Conservation (phyloP, 2,888 invertebrate species). For the Lasius fuliginosus region DNA sequence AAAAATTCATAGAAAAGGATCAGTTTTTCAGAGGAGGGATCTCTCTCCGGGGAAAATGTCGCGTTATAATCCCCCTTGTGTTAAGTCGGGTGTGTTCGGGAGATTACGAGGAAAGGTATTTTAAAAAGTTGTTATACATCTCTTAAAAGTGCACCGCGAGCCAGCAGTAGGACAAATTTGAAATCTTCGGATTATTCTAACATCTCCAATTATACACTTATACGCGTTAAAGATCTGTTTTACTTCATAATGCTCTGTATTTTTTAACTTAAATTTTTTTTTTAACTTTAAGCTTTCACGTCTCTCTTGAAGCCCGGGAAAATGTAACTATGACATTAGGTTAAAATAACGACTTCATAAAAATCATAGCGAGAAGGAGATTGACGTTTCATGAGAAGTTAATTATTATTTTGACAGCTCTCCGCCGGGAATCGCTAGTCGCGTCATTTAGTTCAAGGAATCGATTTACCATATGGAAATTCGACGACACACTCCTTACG, state of each 20-base stretch:
- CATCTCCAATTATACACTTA: background rate
- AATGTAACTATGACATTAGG: background rate
- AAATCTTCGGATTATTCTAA: background rate
- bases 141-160: background rate
- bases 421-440: background rate
- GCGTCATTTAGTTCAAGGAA: slow-evolving; percentile 56
- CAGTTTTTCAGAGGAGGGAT: background rate
- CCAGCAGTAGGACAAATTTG: background rate
- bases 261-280: background rate
- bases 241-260: background rate
- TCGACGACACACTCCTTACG: slow-evolving; percentile 23
- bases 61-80: background rate
- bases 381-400: slow-evolving; percentile 16
- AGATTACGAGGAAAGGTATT: background rate
- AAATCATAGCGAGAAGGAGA: background rate
- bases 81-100: background rate
- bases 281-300: background rate
- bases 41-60: background rate
- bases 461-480: slow-evolving; percentile 66
- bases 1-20: background rate
- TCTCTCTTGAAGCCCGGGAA: background rate
- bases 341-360: slow-evolving; percentile 15
- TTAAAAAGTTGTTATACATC: background rate
- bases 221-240: background rate
- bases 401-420: slow-evolving; percentile 41